phyloP scores from a whole-genome alignment of 1,140 invertebrate genomes.

The Mycetomoellerius zeteki region DNA sequence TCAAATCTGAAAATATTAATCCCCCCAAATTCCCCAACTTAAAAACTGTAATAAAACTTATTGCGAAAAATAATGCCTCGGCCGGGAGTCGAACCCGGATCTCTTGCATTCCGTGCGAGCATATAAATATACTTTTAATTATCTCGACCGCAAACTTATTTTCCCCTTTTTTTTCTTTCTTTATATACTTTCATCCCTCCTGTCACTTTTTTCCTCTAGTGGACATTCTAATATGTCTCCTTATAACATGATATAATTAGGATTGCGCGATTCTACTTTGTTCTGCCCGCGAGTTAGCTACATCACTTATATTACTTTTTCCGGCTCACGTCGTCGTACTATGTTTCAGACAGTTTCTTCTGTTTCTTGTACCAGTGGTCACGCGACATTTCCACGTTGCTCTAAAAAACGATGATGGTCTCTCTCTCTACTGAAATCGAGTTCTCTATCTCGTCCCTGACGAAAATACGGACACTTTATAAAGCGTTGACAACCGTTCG shows the following conservation, averaged over 20 bases:
- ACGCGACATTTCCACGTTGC: not conserved
- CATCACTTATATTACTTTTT: not conserved
- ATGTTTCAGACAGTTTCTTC: constrained; percentile 32
- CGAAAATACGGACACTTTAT: too few relatives aligned
- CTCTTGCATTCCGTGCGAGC: too few relatives aligned
- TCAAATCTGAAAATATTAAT: too few relatives aligned
- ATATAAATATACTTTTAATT: not conserved
- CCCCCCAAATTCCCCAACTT: too few relatives aligned
- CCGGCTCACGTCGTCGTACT: not conserved
- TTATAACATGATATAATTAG: constrained; percentile 34
- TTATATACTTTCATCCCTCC: not conserved
- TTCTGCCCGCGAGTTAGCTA: not conserved
- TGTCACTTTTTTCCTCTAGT: not conserved
- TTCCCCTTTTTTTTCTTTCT: not conserved
- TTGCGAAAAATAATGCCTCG: too few relatives aligned
- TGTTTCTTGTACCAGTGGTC: not conserved
- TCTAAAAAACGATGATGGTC: not conserved
- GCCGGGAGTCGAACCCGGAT: too few relatives aligned
- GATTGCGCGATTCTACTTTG: constrained; percentile 8
- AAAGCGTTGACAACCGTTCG: too few relatives aligned
- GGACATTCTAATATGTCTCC: not conserved
- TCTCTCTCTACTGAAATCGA: not conserved
- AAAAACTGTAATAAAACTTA: too few relatives aligned
- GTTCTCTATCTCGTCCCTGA: not conserved
- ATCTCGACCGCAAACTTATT: too few relatives aligned